Conservation (phyloP, 2,888 invertebrate genomes). For the Romanomermis culicivorax region DNA sequence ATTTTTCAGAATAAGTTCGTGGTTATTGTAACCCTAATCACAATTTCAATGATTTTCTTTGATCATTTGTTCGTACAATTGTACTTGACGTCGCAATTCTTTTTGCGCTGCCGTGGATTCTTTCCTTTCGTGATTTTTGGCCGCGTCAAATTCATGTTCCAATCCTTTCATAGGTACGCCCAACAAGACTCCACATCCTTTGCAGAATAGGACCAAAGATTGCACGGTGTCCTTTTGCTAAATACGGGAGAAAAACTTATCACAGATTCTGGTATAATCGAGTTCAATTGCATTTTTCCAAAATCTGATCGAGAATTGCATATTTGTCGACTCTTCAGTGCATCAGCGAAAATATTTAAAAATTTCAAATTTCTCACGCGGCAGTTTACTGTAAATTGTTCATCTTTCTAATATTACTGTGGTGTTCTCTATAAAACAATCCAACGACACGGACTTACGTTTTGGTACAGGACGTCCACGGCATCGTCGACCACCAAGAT, state of each 20-base stretch:
- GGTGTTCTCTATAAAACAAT: too few species aligned
- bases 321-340: too few species aligned
- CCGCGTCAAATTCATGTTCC: conserved; percentile 7
- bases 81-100: background rate
- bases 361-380: too few species aligned
- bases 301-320: too few species aligned
- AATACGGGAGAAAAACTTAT: conserved; percentile 15
- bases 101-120: background rate
- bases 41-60: background rate
- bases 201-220: conserved; percentile 58
- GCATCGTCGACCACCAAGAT: conserved; percentile 9
- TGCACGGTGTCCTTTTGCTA: conserved; percentile 63
- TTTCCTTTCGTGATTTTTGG: conserved; percentile 4
- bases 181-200: conserved; percentile 35
- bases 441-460: too few species aligned
- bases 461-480: conserved; percentile 6
- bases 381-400: too few species aligned
- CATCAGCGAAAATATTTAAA: too few species aligned
- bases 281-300: too few species aligned
- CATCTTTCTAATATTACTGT: too few species aligned
- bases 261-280: too few species aligned
- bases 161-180: conserved; percentile 11
- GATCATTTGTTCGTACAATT: background rate
- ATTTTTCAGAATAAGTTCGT: too few species aligned
- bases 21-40: too few species aligned